These are phyloP conservation scores for Macrophya alboannulata DNA, from an alignment of 2,888 invertebrate genomes.

Conservation along the genomic window DNA sequence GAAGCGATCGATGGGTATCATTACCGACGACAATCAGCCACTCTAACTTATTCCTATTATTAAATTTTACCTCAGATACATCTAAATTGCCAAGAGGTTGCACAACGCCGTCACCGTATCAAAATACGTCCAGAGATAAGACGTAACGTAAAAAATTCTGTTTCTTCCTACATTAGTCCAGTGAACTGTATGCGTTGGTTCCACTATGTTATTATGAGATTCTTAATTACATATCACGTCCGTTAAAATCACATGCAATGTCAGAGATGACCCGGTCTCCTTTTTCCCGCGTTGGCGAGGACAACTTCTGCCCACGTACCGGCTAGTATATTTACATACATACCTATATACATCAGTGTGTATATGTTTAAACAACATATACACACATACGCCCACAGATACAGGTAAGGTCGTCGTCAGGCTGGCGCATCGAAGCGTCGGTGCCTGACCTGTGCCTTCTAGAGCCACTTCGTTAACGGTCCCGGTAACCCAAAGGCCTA, in stretches of 20 bases:
- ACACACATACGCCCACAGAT: conserved; percentile 4
- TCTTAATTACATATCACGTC: conserved; percentile 38
- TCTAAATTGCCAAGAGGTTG: not conserved
- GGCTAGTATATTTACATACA: conserved; percentile 23
- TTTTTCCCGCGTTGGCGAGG: conserved; percentile 50
- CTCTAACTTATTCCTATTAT: not conserved
- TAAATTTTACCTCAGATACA: too few relatives aligned
- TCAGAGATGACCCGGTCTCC: conserved; percentile 48
- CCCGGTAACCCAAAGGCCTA: conserved; percentile 55
- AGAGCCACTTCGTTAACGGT: conserved; percentile 51
- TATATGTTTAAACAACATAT: conserved; percentile 6
- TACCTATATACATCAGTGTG: not conserved
- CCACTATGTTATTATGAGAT: conserved; percentile 42
- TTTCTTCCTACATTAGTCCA: not conserved
- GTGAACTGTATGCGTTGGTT: not conserved
- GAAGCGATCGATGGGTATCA: not conserved
- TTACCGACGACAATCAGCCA: conserved; percentile 13
- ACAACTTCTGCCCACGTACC: conserved; percentile 53
- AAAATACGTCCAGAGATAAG: conserved; percentile 21
- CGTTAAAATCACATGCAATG: conserved; percentile 47
- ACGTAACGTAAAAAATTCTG: not conserved
- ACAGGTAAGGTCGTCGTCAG: conserved; percentile 31
- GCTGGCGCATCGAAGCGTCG: conserved; percentile 44
- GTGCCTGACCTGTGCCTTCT: conserved; percentile 53
- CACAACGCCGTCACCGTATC: not conserved